A percentile compares a stretch with the other conserved stretches of the same genome.
These are phyloP conservation scores for Montipora capricornis DNA, from an alignment of 64 coral and sea anemone genomes.

Conservation along the genomic window DNA sequence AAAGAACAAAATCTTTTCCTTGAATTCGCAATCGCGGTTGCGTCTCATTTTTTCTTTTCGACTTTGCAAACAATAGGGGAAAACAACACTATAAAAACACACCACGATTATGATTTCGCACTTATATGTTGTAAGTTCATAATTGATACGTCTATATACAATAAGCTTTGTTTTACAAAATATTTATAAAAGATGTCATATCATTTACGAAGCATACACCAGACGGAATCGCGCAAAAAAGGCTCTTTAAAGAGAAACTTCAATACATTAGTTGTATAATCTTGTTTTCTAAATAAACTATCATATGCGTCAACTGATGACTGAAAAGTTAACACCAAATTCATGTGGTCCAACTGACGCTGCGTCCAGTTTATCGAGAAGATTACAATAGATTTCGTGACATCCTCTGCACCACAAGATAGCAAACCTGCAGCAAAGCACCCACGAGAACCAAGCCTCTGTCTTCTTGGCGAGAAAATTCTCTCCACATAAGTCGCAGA, in stretches of 20 bases:
- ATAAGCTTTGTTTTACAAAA: not conserved
- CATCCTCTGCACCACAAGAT: slow-evolving; percentile 4
- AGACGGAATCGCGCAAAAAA: not conserved
- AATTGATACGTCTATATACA: not conserved
- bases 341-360: not conserved
- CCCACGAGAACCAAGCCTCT: not conserved
- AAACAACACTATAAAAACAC: not conserved
- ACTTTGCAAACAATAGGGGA: too few species aligned
- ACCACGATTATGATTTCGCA: not conserved
- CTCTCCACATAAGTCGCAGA: slow-evolving; percentile 9
- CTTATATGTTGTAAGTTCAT: not conserved
- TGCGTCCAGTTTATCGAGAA: too few species aligned
- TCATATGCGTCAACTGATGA: not conserved
- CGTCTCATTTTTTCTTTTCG: too few species aligned
- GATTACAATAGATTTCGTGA: not conserved
- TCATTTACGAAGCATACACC: not conserved
- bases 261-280: not conserved
- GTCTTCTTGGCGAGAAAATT: not conserved
- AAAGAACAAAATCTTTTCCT: too few species aligned
- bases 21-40: too few species aligned
- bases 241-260: not conserved
- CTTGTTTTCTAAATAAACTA: not conserved
- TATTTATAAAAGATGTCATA: not conserved
- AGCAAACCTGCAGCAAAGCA: not conserved
- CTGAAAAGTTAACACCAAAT: not conserved